Base-by-base conservation (phyloP, 2,797 vertebrate genomes). In the Ataeniobius toweri region DNA sequence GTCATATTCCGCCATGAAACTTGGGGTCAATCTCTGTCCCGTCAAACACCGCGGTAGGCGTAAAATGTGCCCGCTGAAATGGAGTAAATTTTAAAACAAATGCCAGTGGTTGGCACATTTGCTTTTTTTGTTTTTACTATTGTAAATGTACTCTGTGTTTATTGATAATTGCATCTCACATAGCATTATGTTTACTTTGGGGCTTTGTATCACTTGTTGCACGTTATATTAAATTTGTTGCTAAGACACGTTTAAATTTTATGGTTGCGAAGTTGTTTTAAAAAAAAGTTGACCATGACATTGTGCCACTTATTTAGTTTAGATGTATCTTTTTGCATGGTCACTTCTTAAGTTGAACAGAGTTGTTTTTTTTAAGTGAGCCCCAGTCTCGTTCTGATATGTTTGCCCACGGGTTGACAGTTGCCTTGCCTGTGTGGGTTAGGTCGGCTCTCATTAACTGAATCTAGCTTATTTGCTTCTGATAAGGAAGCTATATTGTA, bases 71-170 rank as follows among this genome's bases (percentile, higher is more conserved):
- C 41, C 4, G 6, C 67, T 71, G 36, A 79, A 68, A 44, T 78
- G 36, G 71, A 20, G 53, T 16, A n/a, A 6, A 14, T 46, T 5
- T n/a, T 8, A 36, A n/a, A 1, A 12, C 48, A 10, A 44, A 65
- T 44, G 10, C 3, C 39, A 68, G 39, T 13, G 39, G 39, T 13
- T 44, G 24, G 39, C 39, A 14, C 82, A 69, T 84, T 85, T 67
- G 59, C 46, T 9, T 81, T 13, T 1, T 18, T 10, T 18, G 1
- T 51, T 39, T 68, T 2, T 76, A 8, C 36, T 5, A 1, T 14
- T 13, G 51, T 41, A n/a, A 41, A 22, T 53, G n/a, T 26, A 8
- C n/a, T 67, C 48, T 1, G 20, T 31, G 2, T 14, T 31, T 48
- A 5, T 10, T 72, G 0, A 13, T 26, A 16, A 46, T 4, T 58